Base-by-base conservation (phyloP, 2,113 vertebrate species). In the Hippocampus zosterae region DNA sequence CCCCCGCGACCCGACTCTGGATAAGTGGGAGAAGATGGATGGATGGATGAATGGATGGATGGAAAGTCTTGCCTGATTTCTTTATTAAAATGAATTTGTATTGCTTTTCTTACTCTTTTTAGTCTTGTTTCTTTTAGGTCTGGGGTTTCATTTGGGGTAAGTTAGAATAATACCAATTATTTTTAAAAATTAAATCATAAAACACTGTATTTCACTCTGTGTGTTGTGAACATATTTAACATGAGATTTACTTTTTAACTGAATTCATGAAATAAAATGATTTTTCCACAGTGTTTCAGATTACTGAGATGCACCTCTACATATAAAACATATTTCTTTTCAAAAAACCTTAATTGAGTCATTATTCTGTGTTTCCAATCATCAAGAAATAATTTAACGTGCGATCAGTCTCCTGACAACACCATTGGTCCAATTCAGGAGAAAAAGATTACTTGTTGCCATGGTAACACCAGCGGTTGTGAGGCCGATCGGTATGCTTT, bases 401-500 rank as follows among this genome's bases (percentile, higher is more conserved):
- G 9, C 59, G 50, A 71, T 69, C 52, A n/a, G 27, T 42, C 48
- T 76, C 44, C 67, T 74, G 76, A 68, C 33, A 66, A 67, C 56
- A 59, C 55, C 21, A 77, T 23, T 23, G 21, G 52, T 74, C 76
- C 53, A 67, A 68, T 37, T 68, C 75, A 66, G 53, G 27, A 72
- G 29, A 64, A 56, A 56, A 69, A 56, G 69, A 77, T 77, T 52
- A 71, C 62, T 25, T 69, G 84, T 87, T 86, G 70, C 84, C 77
- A 74, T 85, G 71, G 85, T 80, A 89, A 89, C 89, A 61, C 68
- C 60, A 23, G 60, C 41, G 70, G 75, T 66, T 76, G 72, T 55
- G 53, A 64, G 72, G 74, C 60, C 16, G 68, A 81, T 78, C 77
- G 41, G 69, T 76, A 55, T 70, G 8, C 6, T 81, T 85, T 77